These are phyloP conservation scores for Bruchidius siliquastri DNA, from an alignment of 2,888 invertebrate species.

Conservation along the genomic window DNA sequence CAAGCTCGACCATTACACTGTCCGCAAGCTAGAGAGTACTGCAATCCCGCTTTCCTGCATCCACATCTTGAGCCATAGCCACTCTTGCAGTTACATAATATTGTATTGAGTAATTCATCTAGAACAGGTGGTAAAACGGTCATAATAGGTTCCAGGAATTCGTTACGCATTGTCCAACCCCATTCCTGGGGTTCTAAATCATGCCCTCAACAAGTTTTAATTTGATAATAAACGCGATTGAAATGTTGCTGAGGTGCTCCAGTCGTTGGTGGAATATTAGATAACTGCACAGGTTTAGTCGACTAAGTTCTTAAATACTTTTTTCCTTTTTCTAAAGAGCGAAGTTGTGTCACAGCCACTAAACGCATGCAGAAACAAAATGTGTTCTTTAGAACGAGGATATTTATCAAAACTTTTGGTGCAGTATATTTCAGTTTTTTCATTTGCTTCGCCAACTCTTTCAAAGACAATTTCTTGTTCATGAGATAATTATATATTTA, in stretches of 20 bases:
- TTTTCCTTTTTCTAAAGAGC: slow-evolving; percentile 28
- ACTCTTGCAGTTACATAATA: slow-evolving; percentile 31
- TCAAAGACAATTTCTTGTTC: no score
- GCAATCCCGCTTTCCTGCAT: no score
- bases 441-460: slow-evolving; percentile 20
- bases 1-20: slow-evolving; percentile 23
- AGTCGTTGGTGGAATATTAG: slow-evolving; percentile 37
- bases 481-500: no score
- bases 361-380: slow-evolving; percentile 21
- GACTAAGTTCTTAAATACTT: slow-evolving; percentile 28
- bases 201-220: no score
- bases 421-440: slow-evolving; percentile 36
- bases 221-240: no score
- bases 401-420: slow-evolving; percentile 16
- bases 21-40: slow-evolving; percentile 28
- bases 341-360: slow-evolving; percentile 32
- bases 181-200: no score
- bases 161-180: no score
- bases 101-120: slow-evolving; percentile 26
- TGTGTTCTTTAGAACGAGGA: slow-evolving; percentile 9
- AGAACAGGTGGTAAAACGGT: slow-evolving; percentile 33
- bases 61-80: no score
- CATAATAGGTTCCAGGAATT: slow-evolving; percentile 33
- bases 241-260: no score
- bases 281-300: slow-evolving; percentile 37